Evolutionary conservation across 1,140 invertebrate species (phyloP), one percentile per base, ranked within the genome.

Genomic region (Olivierus martensii): DNA sequence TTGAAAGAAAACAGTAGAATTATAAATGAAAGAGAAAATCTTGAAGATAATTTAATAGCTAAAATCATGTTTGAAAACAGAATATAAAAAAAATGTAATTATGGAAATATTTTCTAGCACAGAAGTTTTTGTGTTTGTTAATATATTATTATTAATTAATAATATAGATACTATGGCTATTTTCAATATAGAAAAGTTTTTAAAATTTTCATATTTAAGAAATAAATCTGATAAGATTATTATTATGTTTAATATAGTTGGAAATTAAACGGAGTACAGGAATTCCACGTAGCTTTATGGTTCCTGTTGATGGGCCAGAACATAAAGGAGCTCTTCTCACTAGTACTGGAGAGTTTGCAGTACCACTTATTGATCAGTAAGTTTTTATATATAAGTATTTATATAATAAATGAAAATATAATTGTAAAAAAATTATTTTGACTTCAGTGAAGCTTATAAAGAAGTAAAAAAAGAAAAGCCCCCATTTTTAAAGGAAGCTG

Each of bases 211-310:
- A n/a, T n/a, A n/a, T n/a, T n/a, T n/a, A n/a, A n/a, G n/a, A n/a
- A n/a, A n/a, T n/a, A n/a, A n/a, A n/a, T n/a, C n/a, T n/a, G n/a
- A n/a, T n/a, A n/a, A n/a, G n/a, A n/a, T n/a, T n/a, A n/a, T n/a
- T n/a, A n/a, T n/a, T n/a, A n/a, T n/a, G 7, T 28, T 28, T 28
- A 28, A 28, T 28, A 28, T 28, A 60, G 61, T 53, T 53, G 14
- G 86, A 92, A 66, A 81, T 90, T 38, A 88, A 88, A 64, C 82
- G 92, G 64, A 92, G 84, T 64, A 96, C 94, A 52, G 94, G 94
- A n/a, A 98, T 99, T 65, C 94, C 94, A 17, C 75, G 84, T 53
- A 93, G 91, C 74, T 94, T 97, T 73, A 89, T 97, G 79, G 87
- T 92, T 53, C 81, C 84, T 35, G 87, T 91, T 5, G 85, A 90